Evolutionary conservation across 2,888 invertebrate genomes (phyloP).

Genomic region (Eupithecia centaureata): DNA sequence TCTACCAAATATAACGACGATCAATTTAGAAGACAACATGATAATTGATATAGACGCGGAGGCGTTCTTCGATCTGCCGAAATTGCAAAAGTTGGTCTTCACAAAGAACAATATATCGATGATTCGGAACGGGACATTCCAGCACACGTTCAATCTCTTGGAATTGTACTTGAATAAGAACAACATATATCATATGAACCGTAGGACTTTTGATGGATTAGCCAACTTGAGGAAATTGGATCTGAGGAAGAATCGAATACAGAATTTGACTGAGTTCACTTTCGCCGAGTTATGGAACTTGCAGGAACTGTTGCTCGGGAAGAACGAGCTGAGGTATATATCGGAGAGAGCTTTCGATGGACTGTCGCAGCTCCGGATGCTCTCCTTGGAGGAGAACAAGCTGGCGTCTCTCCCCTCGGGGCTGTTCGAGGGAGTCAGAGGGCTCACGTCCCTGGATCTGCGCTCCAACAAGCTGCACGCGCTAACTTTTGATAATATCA

Average conservation of each 20-base stretch:
- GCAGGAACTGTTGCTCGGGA: constrained; percentile 87
- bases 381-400: constrained; percentile 90
- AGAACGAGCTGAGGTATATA: constrained; percentile 88
- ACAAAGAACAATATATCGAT: constrained; percentile 94
- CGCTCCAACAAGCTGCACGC: constrained; percentile 90
- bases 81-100: constrained; percentile 89
- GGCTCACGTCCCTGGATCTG: constrained; percentile 89
- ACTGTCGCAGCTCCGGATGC: constrained; percentile 87
- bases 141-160: constrained; percentile 88
- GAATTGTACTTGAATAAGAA: constrained; percentile 92
- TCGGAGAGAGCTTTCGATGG: constrained; percentile 91
- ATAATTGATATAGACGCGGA: constrained; percentile 89
- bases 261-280: constrained; percentile 90
- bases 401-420: constrained; percentile 88
- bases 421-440: constrained; percentile 88
- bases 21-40: constrained; percentile 90
- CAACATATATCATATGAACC: constrained; percentile 89
- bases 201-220: constrained; percentile 91
- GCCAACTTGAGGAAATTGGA: constrained; percentile 89
- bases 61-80: constrained; percentile 89
- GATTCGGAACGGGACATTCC: constrained; percentile 93
- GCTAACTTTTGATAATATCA: constrained; percentile 89
- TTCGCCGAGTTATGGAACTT: constrained; percentile 91
- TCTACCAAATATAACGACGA: constrained; percentile 86
- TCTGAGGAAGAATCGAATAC: constrained; percentile 89